These are phyloP conservation scores for Rhinoraja longicauda DNA, from an alignment of 2,797 vertebrate species.

Conservation along the genomic window DNA sequence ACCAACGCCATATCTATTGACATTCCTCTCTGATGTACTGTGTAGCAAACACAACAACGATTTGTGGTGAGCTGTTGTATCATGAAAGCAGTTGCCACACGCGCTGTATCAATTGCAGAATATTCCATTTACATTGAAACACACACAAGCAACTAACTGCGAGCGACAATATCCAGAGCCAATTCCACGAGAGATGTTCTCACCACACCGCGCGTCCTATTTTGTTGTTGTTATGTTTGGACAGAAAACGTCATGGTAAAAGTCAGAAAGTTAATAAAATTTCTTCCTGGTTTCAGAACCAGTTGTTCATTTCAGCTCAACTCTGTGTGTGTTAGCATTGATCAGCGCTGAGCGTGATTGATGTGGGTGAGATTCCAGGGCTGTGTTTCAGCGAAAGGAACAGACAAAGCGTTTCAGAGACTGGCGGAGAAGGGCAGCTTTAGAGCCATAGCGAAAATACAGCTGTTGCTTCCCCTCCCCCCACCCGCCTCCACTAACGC, in stretches of 20 bases:
- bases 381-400: background rate
- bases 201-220: too few species aligned
- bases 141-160: too few species aligned
- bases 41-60: background rate
- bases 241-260: background rate
- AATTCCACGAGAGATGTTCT: background rate
- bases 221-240: background rate
- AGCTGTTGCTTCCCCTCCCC: conserved; percentile 16
- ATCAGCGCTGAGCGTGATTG: background rate
- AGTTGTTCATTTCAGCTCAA: background rate
- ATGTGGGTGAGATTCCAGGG: background rate
- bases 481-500: too few species aligned
- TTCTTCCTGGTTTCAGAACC: background rate
- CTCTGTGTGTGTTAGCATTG: background rate
- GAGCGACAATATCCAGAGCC: too few species aligned
- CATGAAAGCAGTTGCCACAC: background rate
- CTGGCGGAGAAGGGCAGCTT: background rate
- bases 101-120: too few species aligned
- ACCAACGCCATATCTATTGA: too few species aligned
- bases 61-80: too few species aligned
- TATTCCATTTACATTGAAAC: too few species aligned
- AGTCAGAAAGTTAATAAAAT: background rate
- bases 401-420: background rate
- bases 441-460: conserved; percentile 10
- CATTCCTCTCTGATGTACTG: too few species aligned